Conservation (phyloP, 2,797 vertebrate genomes). For the Scolopax bukidnonensis region DNA sequence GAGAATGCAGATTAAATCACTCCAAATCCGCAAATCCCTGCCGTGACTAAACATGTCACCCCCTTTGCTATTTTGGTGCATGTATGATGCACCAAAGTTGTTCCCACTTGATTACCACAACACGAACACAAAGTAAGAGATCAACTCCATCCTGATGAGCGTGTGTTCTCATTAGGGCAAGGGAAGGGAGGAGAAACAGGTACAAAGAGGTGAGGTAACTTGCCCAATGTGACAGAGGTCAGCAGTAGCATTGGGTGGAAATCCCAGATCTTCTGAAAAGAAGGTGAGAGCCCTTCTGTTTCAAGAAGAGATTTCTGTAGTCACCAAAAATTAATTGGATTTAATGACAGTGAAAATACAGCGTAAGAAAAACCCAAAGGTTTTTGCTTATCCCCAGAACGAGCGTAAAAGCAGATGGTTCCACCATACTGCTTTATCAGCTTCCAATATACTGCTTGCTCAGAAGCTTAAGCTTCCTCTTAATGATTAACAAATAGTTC, state of each 20-base stretch:
- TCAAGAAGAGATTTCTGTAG: not conserved
- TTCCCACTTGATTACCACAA: not conserved
- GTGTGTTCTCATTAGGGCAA: slow-evolving; percentile 34
- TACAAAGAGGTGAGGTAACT: slow-evolving; percentile 68
- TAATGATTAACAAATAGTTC: not conserved
- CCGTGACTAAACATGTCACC: not conserved
- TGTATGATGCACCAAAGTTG: not conserved
- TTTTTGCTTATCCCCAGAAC: not conserved
- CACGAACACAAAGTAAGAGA: slow-evolving; percentile 34
- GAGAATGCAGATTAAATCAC: not conserved
- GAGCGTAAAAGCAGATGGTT: not conserved
- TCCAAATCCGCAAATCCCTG: not conserved
- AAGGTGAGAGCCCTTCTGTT: not conserved
- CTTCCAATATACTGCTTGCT: not conserved
- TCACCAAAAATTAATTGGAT: not conserved
- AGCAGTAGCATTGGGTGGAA: not conserved
- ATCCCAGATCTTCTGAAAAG: not conserved
- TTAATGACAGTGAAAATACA: not conserved
- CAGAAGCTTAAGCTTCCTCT: not conserved
- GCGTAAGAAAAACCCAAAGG: not conserved
- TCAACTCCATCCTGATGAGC: not conserved
- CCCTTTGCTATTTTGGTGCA: not conserved
- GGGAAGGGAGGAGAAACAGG: slow-evolving; percentile 42
- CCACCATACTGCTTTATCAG: not conserved
- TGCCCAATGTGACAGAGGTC: slow-evolving; percentile 61